Conservation (phyloP, 2,888 invertebrate species). For the Neoitamus cyanurus region DNA sequence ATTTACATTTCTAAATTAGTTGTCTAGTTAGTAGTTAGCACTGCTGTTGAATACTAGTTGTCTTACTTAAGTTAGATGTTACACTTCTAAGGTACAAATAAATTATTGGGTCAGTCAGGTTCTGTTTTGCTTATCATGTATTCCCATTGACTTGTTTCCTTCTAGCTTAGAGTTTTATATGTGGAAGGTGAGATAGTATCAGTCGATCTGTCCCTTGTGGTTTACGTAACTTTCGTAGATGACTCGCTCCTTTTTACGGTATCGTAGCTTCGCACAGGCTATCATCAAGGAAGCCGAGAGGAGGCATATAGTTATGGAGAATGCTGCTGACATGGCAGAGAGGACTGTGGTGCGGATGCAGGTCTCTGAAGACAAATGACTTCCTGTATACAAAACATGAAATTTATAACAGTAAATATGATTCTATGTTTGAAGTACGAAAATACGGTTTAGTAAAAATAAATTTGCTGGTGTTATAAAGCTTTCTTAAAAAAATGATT, state of each 20-base stretch:
- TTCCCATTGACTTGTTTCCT: slow-evolving; percentile 4
- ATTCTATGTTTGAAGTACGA: too few relatives aligned
- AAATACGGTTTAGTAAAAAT: too few relatives aligned
- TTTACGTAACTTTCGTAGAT: slow-evolving; percentile 71
- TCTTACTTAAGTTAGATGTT: not conserved
- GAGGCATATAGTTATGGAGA: slow-evolving; percentile 77
- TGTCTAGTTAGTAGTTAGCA: not conserved
- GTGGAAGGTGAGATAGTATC: slow-evolving; percentile 51
- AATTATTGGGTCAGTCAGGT: slow-evolving; percentile 36
- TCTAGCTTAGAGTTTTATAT: not conserved
- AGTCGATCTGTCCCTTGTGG: slow-evolving; percentile 74
- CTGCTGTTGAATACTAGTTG: not conserved
- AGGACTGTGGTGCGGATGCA: slow-evolving; percentile 75
- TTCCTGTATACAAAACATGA: slow-evolving; percentile 39
- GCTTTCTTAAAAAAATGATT: too few relatives aligned
- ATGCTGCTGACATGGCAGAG: slow-evolving; percentile 75
- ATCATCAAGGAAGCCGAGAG: slow-evolving; percentile 79
- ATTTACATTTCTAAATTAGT: not conserved
- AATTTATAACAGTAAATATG: too few relatives aligned
- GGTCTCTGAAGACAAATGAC: slow-evolving; percentile 69
- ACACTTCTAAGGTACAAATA: slow-evolving; percentile 4
- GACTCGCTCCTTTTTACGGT: slow-evolving; percentile 67
- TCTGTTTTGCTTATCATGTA: slow-evolving; percentile 2
- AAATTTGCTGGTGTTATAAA: too few relatives aligned
- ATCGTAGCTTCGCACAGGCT: slow-evolving; percentile 80